Evolutionary conservation across 2,888 invertebrate species (phyloP), one percentile per base, ranked within the genome.

Genomic region (Dicyrtomina minuta): DNA sequence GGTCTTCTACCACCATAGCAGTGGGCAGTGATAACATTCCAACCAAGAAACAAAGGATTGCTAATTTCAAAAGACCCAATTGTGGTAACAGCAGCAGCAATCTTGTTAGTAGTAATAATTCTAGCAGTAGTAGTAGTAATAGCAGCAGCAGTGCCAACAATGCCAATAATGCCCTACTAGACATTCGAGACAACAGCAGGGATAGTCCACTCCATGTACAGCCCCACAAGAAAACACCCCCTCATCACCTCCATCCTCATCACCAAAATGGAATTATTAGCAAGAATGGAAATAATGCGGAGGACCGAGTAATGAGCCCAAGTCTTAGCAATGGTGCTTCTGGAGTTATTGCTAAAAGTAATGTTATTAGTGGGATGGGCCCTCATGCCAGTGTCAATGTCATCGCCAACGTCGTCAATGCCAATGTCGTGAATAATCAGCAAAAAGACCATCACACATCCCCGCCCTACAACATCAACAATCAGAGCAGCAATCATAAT

Each of bases 1-100:
- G 17, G 51, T 20, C 51, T 10, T 22, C 51, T n/a, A 20, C 33
- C 33, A 8, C n/a, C n/a, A n/a, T n/a, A n/a, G 33, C 33, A 51
- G 51, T 51, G 20, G 17, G 17, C 46, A 49, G 51, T 79, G 84
- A 86, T 80, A 86, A 85, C 78, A 84, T 82, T 79, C 86, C 83
- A 44, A 85, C 85, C 71, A 94, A 95, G 84, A 90, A 90, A 83
- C 91, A 88, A 81, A 88, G 95, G 81, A 92, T 95, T 82, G 93
- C 94, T 81, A 90, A 90, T 84, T 91, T 89, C 81, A 87, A 86
- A 78, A 88, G 89, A 79, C 87, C 86, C 26, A 82, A 85, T 55
- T 69, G 68, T 60, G 72, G 70, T 66, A 56, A 72, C 41, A 33
- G 33, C 33, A 64, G 62, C 20, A 70, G 64, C 20, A 68, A 58